Base-by-base conservation (phyloP, 2,888 invertebrate genomes). In the Cryptus viduatorius region DNA sequence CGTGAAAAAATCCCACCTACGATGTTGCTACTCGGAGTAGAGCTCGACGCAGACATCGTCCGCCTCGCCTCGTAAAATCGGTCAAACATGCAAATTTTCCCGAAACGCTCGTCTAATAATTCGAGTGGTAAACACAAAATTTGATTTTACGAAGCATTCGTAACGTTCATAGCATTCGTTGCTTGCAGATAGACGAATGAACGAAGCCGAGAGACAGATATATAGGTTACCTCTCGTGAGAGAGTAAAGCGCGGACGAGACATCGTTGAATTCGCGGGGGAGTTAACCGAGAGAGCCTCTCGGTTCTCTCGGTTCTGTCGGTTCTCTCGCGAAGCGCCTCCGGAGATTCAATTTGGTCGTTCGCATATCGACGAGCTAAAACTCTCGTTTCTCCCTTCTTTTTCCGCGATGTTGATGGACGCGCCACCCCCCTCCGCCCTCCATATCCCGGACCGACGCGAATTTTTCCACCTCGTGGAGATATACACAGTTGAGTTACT, bases 361-460 rank as follows among this genome's bases (percentile, higher is more conserved):
- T 80, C 80, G 80, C 67, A 73, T 80, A 73, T 80, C 80, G 80
- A 80, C 80, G 80, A 80, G 73, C 73, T 29, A 31, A n/a, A 8
- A 19, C 14, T 42, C 42, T 16, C 8, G 56, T 37, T 19, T 19
- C 29, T n/a, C 5, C 10, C 24, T 29, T 29, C 48, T 42, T 68
- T 44, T 14, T 59, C 61, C 53, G 73, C 24, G 19, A 7, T 67
- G 68, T 68, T 73, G 79, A 79, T 73, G 73, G 67, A 77, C 79
- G 79, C n/a, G 24, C 4, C 42, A n/a, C n/a, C n/a, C n/a, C n/a
- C n/a, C n/a, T n/a, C n/a, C n/a, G n/a, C n/a, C n/a, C n/a, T n/a
- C 29, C 37, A 50, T 1, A 48, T 1, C 37, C 50, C 16, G 48
- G 61, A 37, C 50, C 46, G 46, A 16, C 77, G 46, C 68, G 61